phyloP scores from a whole-genome alignment of 2,113 vertebrate species.

The Nibea albiflora region DNA sequence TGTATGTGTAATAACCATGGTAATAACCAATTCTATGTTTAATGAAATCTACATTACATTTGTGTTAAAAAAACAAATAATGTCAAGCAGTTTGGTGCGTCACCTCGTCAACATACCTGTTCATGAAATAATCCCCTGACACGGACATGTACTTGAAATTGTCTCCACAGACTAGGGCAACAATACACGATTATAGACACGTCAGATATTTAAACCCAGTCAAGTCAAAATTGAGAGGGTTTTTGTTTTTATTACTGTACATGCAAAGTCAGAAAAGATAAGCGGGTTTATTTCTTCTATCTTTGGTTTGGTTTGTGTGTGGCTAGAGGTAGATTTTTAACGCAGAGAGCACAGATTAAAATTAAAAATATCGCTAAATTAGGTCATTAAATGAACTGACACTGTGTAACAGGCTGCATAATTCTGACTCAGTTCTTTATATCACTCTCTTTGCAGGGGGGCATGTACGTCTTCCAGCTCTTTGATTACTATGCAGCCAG shows the following conservation, averaged over 20 bases:
- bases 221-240: too few species aligned
- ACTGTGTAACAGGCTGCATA: background rate
- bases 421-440: background rate
- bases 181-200: too few species aligned
- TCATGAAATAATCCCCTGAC: background rate
- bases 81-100: background rate
- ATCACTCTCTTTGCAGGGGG: constrained; percentile 83
- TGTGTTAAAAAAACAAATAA: background rate
- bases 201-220: too few species aligned
- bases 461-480: constrained; percentile 96
- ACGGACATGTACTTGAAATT: background rate
- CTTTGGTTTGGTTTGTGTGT: background rate
- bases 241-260: too few species aligned
- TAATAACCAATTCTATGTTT: too few species aligned
- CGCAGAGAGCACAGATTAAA: background rate
- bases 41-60: too few species aligned
- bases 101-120: background rate
- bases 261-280: background rate
- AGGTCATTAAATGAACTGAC: background rate
- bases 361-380: background rate
- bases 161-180: too few species aligned
- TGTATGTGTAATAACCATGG: background rate
- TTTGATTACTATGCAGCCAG: constrained; percentile 97
- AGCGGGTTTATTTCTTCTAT: background rate
- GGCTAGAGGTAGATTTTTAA: background rate